A percentile compares a stretch with the other conserved stretches of the same genome.
Conservation (phyloP, 2,113 vertebrate species). For the Paramormyrops kingsleyae region DNA sequence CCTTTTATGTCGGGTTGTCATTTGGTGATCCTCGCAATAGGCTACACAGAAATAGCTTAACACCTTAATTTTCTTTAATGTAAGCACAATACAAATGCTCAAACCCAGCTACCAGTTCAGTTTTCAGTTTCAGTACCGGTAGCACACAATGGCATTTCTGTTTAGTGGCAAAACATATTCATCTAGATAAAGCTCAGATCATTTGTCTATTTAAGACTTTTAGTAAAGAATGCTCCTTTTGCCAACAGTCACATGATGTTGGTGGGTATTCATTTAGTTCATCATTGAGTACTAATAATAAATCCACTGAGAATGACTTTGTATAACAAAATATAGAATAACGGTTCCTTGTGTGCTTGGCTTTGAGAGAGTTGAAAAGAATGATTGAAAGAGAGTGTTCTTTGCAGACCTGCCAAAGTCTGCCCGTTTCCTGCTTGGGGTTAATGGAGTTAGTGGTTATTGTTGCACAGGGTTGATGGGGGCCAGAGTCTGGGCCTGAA, state of each 20-base stretch:
- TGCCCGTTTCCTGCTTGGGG: not conserved
- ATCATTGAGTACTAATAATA: not conserved
- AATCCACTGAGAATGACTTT: not conserved
- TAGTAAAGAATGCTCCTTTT: not conserved
- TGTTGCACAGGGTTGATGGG: not conserved
- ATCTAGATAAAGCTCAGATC: not conserved
- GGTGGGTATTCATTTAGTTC: not conserved
- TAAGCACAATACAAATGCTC: not conserved
- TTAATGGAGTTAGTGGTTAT: not conserved
- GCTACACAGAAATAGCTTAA: not conserved
- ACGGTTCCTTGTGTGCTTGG: not conserved
- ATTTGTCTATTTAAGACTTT: not conserved
- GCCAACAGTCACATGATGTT: not conserved
- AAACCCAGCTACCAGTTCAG: not conserved
- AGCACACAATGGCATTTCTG: not conserved
- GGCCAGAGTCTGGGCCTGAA: not conserved
- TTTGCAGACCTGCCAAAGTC: not conserved
- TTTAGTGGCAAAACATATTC: not conserved
- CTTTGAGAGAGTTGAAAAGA: not conserved
- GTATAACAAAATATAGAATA: not conserved
- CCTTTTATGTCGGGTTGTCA: not conserved
- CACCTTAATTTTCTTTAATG: not conserved
- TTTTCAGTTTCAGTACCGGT: no score
- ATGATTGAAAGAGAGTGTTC: not conserved
- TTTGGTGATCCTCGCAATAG: not conserved